Conservation (phyloP, 2,113 vertebrate species). For the Otolemur garnettii region DNA sequence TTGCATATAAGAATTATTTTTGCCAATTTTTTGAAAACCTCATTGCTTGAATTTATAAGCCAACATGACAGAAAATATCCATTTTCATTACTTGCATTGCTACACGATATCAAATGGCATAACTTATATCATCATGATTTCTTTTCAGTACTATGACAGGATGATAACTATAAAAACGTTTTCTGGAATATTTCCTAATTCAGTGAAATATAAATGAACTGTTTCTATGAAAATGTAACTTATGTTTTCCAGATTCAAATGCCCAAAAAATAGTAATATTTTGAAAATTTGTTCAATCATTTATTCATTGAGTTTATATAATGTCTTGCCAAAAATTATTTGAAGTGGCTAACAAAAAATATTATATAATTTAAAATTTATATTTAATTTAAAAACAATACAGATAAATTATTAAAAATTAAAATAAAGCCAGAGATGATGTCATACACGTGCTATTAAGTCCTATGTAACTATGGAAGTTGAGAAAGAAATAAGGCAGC, state of each 20-base stretch:
- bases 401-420: neutral
- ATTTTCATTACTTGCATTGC: slow-evolving; percentile 80
- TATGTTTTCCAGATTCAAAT: neutral
- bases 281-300: neutral
- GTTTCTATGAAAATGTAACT: neutral
- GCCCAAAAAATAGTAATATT: neutral
- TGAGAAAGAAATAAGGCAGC: neutral
- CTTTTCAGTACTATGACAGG: slow-evolving; percentile 69
- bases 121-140: slow-evolving; percentile 73
- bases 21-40: neutral
- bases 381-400: neutral
- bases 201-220: neutral
- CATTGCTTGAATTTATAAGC: neutral
- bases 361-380: neutral
- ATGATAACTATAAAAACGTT: neutral
- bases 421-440: neutral
- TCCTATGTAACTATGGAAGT: neutral
- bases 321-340: neutral
- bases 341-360: neutral
- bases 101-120: slow-evolving; percentile 76
- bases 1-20: neutral
- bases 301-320: neutral
- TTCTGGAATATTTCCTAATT: neutral
- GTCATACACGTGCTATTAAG: neutral
- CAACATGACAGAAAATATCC: slow-evolving; percentile 60